phyloP scores from a whole-genome alignment of 2,797 vertebrate genomes.

The Anguilla anguilla region DNA sequence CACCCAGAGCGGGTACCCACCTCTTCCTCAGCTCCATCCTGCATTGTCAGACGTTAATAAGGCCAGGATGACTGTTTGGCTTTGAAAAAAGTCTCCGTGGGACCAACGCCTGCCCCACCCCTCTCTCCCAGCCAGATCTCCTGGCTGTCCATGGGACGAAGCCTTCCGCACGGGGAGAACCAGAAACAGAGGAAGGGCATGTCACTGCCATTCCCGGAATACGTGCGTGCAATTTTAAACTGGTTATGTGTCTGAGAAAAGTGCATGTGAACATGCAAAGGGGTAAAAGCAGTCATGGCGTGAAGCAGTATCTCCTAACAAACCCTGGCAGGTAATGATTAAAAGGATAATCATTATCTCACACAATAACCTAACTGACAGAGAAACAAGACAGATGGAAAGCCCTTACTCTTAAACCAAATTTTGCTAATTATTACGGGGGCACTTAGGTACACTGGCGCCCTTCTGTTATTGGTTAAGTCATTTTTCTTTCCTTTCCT shows the following conservation, averaged over 20 bases:
- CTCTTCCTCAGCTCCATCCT: conserved; percentile 53
- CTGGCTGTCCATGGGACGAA: not conserved
- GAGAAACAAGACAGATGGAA: not conserved
- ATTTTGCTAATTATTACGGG: not conserved
- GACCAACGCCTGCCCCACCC: not conserved
- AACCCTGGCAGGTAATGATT: not conserved
- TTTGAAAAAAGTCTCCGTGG: not conserved
- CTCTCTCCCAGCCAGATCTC: not conserved
- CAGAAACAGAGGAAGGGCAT: not conserved
- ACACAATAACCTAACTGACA: not conserved
- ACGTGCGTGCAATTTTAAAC: not conserved
- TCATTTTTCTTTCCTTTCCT: not conserved
- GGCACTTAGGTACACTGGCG: not conserved
- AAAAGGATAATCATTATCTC: not conserved
- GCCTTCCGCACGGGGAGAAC: not conserved
- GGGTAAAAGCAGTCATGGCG: not conserved
- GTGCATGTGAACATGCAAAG: not conserved
- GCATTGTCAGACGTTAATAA: conserved; percentile 49
- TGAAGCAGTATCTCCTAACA: not conserved
- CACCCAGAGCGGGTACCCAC: conserved; percentile 44
- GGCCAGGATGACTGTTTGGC: conserved; percentile 28
- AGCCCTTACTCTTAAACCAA: not conserved
- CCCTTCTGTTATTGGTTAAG: not conserved
- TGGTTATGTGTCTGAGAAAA: not conserved
- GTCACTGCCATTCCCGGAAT: not conserved